Evolutionary conservation across 2,888 invertebrate species (phyloP).

Genomic region (Colostygia pectinataria): DNA sequence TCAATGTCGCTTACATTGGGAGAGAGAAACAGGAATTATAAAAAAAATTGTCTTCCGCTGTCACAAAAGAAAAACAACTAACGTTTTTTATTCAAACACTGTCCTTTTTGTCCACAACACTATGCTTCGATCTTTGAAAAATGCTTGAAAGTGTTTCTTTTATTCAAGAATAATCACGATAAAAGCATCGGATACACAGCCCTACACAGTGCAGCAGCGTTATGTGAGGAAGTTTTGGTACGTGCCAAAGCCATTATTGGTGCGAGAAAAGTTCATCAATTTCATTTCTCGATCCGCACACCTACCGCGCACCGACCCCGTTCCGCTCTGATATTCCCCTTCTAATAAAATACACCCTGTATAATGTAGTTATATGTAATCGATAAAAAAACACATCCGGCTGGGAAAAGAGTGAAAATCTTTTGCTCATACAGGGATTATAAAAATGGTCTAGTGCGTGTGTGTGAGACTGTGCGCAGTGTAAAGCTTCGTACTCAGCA

Average conservation of each 20-base stretch:
- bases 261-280: slow-evolving; percentile 84
- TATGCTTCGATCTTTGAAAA: too few species aligned
- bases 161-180: not conserved
- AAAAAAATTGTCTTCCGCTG: too few species aligned
- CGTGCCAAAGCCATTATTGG: slow-evolving; percentile 84
- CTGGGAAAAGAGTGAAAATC: slow-evolving; percentile 1
- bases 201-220: slow-evolving; percentile 58
- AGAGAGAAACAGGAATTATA: too few species aligned
- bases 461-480: too few species aligned
- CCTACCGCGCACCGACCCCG: slow-evolving; percentile 26
- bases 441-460: not conserved
- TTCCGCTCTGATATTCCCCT: slow-evolving; percentile 21
- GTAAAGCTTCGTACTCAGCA: too few species aligned
- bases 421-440: not conserved
- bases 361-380: slow-evolving; percentile 10
- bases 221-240: slow-evolving; percentile 80
- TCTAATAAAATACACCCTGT: slow-evolving; percentile 26
- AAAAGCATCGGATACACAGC: slow-evolving; percentile 42
- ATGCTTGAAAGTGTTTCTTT: too few species aligned
- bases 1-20: too few species aligned
- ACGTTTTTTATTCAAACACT: too few species aligned
- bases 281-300: slow-evolving; percentile 73
- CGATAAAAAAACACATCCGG: slow-evolving; percentile 20
- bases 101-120: too few species aligned
- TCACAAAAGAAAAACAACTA: too few species aligned